Conservation (phyloP, 2,888 invertebrate genomes). For the Epistrophe eligans region DNA sequence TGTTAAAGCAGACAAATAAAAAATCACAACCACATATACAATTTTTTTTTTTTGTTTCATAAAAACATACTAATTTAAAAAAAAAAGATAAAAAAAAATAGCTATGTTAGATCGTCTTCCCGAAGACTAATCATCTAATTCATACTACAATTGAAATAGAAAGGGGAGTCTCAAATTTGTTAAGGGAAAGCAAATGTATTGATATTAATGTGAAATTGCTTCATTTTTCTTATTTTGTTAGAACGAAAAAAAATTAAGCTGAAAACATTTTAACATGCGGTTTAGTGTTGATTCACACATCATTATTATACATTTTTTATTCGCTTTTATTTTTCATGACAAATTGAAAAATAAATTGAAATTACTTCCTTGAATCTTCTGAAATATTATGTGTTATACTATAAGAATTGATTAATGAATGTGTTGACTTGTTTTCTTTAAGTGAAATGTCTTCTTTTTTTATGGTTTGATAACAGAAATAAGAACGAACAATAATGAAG, state of each 20-base stretch:
- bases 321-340: not conserved
- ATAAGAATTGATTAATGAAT: conserved; percentile 7
- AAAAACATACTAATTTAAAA: no score
- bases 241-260: not conserved
- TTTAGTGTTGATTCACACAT: not conserved
- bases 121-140: not conserved
- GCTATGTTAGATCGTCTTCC: no score
- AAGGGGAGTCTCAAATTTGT: not conserved
- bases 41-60: no score
- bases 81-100: no score
- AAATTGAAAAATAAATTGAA: not conserved
- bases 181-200: not conserved
- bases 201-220: not conserved
- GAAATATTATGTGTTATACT: not conserved
- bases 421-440: not conserved
- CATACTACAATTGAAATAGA: not conserved
- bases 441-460: not conserved
- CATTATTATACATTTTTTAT: not conserved
- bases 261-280: not conserved
- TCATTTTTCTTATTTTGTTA: not conserved
- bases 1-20: no score
- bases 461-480: no score
- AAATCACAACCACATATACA: no score
- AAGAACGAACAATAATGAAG: no score
- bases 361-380: not conserved